Evolutionary conservation across 2,113 vertebrate genomes (phyloP).

Genomic region (Phalacrocorax carbo): DNA sequence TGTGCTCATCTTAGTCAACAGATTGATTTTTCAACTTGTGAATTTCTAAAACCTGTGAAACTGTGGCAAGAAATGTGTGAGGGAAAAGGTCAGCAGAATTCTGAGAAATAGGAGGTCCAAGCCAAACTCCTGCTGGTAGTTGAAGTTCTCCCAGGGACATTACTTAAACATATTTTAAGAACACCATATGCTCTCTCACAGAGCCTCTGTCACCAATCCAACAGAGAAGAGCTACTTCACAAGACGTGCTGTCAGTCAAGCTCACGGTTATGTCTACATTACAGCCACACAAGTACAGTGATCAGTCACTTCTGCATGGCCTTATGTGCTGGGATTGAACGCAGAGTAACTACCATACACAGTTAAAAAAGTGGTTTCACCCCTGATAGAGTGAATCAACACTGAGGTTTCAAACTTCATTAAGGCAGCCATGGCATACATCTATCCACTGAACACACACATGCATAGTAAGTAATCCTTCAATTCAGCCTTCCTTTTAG

Average conservation of each 20-base stretch:
- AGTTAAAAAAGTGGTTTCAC: background rate
- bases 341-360: background rate
- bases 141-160: slow-evolving; percentile 20
- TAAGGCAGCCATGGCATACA: background rate
- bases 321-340: background rate
- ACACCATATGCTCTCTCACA: slow-evolving; percentile 39
- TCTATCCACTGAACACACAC: background rate
- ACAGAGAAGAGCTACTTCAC: background rate
- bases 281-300: background rate
- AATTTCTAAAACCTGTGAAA: slow-evolving; percentile 44
- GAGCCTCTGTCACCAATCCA: slow-evolving; percentile 9
- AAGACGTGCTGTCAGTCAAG: background rate
- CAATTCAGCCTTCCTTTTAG: background rate
- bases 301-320: background rate
- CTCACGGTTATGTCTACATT: background rate
- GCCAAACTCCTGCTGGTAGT: slow-evolving; percentile 33
- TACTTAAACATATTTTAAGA: slow-evolving; percentile 48
- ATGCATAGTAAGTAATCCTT: background rate
- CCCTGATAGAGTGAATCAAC: background rate
- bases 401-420: background rate
- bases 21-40: background rate
- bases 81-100: slow-evolving; percentile 26
- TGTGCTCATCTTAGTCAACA: slow-evolving; percentile 9
- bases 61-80: background rate
- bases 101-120: background rate